These are phyloP conservation scores for Seriola dumerili DNA, from an alignment of 2,113 vertebrate genomes.

Conservation along the genomic window DNA sequence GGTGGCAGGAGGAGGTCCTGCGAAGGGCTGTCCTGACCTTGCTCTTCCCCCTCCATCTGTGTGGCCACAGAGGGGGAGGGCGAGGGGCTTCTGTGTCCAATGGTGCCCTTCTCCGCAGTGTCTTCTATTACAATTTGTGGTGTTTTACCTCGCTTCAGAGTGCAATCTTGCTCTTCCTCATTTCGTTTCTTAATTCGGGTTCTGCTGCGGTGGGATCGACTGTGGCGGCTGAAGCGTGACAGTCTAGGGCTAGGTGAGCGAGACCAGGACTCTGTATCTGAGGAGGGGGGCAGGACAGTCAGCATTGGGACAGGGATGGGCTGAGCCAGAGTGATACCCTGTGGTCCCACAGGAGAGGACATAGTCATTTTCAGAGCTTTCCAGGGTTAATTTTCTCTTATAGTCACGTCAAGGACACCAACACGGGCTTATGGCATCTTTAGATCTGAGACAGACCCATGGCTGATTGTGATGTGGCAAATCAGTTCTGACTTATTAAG, in stretches of 20 bases:
- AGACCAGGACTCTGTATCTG: constrained; percentile 85
- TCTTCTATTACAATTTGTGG: constrained; percentile 48
- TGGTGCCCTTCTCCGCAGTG: background rate
- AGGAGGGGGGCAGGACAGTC: constrained; percentile 82
- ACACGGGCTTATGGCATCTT: constrained; percentile 1
- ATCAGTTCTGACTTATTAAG: background rate
- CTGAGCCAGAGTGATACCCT: constrained; percentile 59
- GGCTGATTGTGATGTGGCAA: background rate
- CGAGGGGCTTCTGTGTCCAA: background rate
- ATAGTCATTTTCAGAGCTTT: constrained; percentile 64
- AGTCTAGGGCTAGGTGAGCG: constrained; percentile 80
- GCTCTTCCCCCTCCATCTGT: constrained; percentile 47
- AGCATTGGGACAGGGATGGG: constrained; percentile 79
- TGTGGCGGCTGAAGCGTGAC: constrained; percentile 35
- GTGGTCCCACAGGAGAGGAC: constrained; percentile 55
- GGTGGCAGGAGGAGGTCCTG: constrained; percentile 74
- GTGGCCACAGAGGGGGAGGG: constrained; percentile 27
- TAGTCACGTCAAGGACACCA: background rate
- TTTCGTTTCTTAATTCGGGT: constrained; percentile 55
- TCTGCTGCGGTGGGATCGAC: constrained; percentile 51
- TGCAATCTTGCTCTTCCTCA: constrained; percentile 38
- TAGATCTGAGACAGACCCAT: background rate
- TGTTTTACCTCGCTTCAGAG: constrained; percentile 14
- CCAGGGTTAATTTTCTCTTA: constrained; percentile 3
- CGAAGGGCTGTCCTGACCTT: constrained; percentile 46